Base-by-base conservation (phyloP, 2,888 invertebrate genomes). In the Malacosoma neustria region DNA sequence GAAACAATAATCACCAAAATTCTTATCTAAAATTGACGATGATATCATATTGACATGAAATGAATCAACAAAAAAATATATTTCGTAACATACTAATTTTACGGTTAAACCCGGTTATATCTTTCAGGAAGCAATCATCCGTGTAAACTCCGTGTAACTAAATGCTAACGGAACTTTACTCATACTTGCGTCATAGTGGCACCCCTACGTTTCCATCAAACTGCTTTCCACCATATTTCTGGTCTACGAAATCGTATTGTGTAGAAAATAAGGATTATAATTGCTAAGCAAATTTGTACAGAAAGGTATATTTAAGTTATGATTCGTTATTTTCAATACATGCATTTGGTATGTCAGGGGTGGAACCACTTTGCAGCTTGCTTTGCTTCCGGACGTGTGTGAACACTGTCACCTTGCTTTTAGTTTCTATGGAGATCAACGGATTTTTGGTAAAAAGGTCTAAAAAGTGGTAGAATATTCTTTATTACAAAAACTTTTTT, bases 341-440 rank as follows among this genome's bases (percentile, higher is more conserved):
- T 42, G 22, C 22, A 34, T 40, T 48, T 45, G 40, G 41, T 42
- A 36, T 36, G 29, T 39, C 41, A 46, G 51, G 59, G 61, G 55
- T 41, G 60, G 51, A 62, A 61, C 56, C 60, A 67, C 66, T 62
- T 67, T 68, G 79, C 82, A 82, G 79, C 80, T 80, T 80, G 76
- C 63, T 29, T 43, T 44, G 57, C 60, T 74, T 81, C 79, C 80
- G 77, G 72, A 54, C 52, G 61, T 68, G 66, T 76, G 75, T 73
- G 77, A 73, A 73, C 52, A 43, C 45, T 69, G 72, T 68, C 76
- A 76, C 79, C 75, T 79, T 75, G 72, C 56, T 37, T 47, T 33
- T 41, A 42, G 63, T 68, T 62, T 51, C 72, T 67, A 73, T 72
- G 70, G 73, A 67, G 60, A 72, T 70, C 63, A 70, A 72, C 69